Base-by-base conservation (phyloP, 2,113 vertebrate species). In the Phocoena phocoena region DNA sequence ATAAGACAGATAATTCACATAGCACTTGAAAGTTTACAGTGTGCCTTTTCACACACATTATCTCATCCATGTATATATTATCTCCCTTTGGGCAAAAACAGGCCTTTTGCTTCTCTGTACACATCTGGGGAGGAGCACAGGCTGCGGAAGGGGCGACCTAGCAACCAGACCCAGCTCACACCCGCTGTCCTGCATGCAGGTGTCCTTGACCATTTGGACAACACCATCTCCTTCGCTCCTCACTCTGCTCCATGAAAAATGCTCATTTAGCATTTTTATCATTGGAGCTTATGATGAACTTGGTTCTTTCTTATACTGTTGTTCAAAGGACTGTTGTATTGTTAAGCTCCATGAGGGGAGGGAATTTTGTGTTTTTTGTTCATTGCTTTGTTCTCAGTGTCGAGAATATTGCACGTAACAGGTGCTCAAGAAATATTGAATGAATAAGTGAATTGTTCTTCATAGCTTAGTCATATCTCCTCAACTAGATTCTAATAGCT, bases 1-100 rank as follows among this genome's bases (percentile, higher is more conserved):
- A 89, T 95, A 95, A 93, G 93, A 96, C n/a, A 23, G 41, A 93
- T 89, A 93, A 96, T 87, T 97, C 96, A 97, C 89, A 90, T 65
- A 65, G 77, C 89, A 89, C 50, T 95, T 94, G 77, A 91, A 77
- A 88, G 82, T 94, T 96, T 95, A 50, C 83, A 93, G 70, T 6
- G 38, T 90, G 86, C 88, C 92, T 97, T 96, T 95, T 96, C 50
- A 84, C n/a, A 94, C 85, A 70, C n/a, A 87, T 88, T 79, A 67
- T 96, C 83, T 97, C 84, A 94, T 90, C 81, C 88, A 33, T 67
- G 44, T 89, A 38, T 76, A 87, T 79, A 86, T 93, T 83, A 94
- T 97, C 62, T 96, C 70, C 33, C 68, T 77, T 70, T 74, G 90
- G 92, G 71, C 44, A 79, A 90, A 95, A 93, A 38, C 17, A 87